A percentile compares a stretch with the other conserved stretches of the same genome.
phyloP scores from a whole-genome alignment of 2,113 vertebrate genomes.

The Macquaria ambigua region DNA sequence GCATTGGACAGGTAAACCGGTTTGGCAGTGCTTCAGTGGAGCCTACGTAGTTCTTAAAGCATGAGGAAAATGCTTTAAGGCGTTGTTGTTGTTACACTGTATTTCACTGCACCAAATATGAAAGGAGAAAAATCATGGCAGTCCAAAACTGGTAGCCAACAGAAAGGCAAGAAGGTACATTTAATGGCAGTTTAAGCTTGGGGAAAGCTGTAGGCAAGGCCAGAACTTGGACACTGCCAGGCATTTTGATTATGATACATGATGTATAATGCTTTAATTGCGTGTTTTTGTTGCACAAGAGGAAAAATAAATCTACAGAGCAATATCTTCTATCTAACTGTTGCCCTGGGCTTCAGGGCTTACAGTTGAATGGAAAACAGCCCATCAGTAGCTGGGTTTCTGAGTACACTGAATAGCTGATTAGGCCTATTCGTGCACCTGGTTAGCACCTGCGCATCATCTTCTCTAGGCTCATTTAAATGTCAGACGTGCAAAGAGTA shows the following conservation, averaged over 20 bases:
- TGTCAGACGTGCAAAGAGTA: slow-evolving; percentile 51
- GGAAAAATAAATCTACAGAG: background rate
- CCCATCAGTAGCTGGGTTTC: slow-evolving; percentile 19
- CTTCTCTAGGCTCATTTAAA: slow-evolving; percentile 18
- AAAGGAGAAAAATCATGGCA: background rate
- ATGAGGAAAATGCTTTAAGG: background rate
- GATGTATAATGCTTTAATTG: background rate
- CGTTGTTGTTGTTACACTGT: slow-evolving; percentile 5
- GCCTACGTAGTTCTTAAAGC: slow-evolving; percentile 12
- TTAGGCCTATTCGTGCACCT: slow-evolving; percentile 59
- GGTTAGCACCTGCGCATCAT: slow-evolving; percentile 71
- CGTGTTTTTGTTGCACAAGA: background rate
- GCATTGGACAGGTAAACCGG: slow-evolving; percentile 24
- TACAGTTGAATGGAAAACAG: slow-evolving; percentile 27
- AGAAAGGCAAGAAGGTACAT: background rate
- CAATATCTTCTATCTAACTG: background rate
- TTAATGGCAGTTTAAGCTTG: background rate
- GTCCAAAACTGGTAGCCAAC: background rate
- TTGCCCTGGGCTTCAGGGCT: background rate
- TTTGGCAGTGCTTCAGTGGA: background rate
- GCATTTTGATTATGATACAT: background rate
- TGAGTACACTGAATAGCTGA: slow-evolving; percentile 20
- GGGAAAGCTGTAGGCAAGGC: background rate
- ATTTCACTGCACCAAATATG: slow-evolving; percentile 37
- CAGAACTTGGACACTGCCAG: background rate